Base-by-base conservation (phyloP, 2,888 invertebrate species). In the Thelaira solivaga region DNA sequence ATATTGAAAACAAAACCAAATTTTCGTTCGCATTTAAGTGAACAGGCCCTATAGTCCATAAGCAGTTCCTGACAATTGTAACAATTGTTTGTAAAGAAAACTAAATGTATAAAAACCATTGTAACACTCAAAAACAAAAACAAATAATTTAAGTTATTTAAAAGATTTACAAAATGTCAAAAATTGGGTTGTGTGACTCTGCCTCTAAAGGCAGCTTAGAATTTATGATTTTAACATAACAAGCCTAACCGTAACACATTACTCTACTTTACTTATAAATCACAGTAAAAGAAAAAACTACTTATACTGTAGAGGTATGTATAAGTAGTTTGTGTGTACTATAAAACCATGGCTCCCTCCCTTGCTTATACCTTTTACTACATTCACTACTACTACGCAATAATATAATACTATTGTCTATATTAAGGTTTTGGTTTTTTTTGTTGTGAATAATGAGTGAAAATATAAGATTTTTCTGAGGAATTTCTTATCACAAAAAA, bases 341-440 rank as follows among this genome's bases (percentile, higher is more conserved):
- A 10, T 5, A 34, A 2, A 22, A 10, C 4, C n/a, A n/a, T n/a
- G n/a, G n/a, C n/a, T 53, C 16, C 24, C 18, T 11, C 11, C n/a
- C 4, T 31, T 20, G 11, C 24, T 31, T 51, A 34, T 55, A 20
- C 24, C 41, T 45, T 74, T 53, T 24, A 64, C 41, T 43, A 65
- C 47, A 47, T 36, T 53, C 22, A 64, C 41, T 43, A 65, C 47
- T 47, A 39, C 69, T 64, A 69, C 64, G 45, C 59, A 68, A 59
- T 29, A 29, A 34, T 43, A 39, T 72, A 72, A 74, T 71, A 47
- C 59, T 61, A 59, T 78, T 78, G 74, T 69, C 74, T 77, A n/a
- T 31, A 34, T 34, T 69, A 74, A 65, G 39, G 26, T 36, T 59
- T n/a, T n/a, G n/a, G n/a, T n/a, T 69, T 49, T 36, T 11, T 7